phyloP scores from a whole-genome alignment of 2,113 vertebrate species.

The Tauraco erythrolophus region DNA sequence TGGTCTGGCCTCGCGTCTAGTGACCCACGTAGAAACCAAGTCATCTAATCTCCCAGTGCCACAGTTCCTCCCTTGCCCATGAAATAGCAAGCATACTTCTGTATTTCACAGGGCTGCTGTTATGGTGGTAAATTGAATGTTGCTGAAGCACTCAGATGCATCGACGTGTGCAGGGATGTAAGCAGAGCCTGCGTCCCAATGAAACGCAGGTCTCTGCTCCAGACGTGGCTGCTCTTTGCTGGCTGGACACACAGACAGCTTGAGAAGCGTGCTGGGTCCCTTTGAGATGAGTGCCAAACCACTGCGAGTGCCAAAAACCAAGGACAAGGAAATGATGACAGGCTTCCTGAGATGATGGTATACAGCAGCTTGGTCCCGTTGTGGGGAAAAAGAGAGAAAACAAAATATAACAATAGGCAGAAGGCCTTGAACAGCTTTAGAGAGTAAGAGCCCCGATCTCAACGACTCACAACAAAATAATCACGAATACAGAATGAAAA shows the following conservation, averaged over 20 bases:
- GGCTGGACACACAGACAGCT: not conserved
- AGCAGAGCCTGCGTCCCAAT: not conserved
- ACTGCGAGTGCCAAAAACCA: not conserved
- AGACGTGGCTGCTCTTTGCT: not conserved
- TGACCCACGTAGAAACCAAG: not conserved
- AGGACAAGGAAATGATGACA: slow-evolving; percentile 29
- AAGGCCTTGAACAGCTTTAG: slow-evolving; percentile 17
- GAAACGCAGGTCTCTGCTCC: not conserved
- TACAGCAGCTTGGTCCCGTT: not conserved
- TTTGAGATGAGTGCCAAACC: slow-evolving; percentile 25
- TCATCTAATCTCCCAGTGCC: not conserved
- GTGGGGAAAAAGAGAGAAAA: not conserved
- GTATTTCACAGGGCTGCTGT: not conserved
- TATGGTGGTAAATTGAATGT: not conserved
- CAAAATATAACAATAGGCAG: slow-evolving; percentile 33
- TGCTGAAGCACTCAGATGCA: not conserved
- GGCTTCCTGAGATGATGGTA: slow-evolving; percentile 13
- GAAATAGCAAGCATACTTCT: not conserved
- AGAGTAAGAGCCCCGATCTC: not conserved
- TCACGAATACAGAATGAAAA: not conserved
- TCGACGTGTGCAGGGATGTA: not conserved
- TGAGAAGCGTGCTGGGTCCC: fast-evolving
- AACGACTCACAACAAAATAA: not conserved
- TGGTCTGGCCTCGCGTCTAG: not conserved
- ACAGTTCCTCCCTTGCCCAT: not conserved